These are phyloP conservation scores for Drosophila dunni DNA, from an alignment of 1,140 invertebrate species.

Conservation along the genomic window DNA sequence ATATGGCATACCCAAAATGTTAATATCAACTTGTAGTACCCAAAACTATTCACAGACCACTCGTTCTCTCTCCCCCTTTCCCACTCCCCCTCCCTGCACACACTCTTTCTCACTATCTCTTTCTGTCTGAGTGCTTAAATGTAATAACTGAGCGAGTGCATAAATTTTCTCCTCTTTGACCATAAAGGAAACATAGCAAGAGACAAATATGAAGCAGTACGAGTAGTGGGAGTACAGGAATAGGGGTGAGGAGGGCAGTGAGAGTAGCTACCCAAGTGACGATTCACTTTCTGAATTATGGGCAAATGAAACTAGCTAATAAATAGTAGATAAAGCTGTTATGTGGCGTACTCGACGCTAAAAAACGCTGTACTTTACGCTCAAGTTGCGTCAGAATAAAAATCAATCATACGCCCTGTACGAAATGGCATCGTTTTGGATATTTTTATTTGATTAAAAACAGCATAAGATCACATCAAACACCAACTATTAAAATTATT, in stretches of 20 bases:
- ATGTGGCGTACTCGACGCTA: too few species aligned
- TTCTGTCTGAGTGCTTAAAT: constrained; percentile 41
- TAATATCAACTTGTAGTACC: constrained; percentile 15
- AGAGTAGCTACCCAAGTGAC: background rate
- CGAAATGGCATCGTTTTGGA: too few species aligned
- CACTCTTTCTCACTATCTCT: background rate
- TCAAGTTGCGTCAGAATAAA: too few species aligned
- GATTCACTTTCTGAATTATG: constrained; percentile 45
- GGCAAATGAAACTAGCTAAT: constrained; percentile 6
- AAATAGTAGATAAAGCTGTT: too few species aligned
- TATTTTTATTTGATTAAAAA: too few species aligned
- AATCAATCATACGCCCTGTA: too few species aligned
- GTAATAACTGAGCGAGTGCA: constrained; percentile 64
- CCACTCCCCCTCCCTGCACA: background rate
- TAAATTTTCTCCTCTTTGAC: constrained; percentile 39
- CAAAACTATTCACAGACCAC: background rate
- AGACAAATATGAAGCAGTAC: background rate
- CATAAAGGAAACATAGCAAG: constrained; percentile 9
- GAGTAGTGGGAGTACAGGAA: background rate
- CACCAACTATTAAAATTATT: too few species aligned
- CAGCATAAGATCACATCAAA: too few species aligned
- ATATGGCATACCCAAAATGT: constrained; percentile 31
- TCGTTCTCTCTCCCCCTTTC: too few species aligned
- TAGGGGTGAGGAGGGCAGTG: background rate
- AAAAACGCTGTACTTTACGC: too few species aligned